These are phyloP conservation scores for Laothoe populi DNA, from an alignment of 2,888 invertebrate genomes.

Conservation along the genomic window DNA sequence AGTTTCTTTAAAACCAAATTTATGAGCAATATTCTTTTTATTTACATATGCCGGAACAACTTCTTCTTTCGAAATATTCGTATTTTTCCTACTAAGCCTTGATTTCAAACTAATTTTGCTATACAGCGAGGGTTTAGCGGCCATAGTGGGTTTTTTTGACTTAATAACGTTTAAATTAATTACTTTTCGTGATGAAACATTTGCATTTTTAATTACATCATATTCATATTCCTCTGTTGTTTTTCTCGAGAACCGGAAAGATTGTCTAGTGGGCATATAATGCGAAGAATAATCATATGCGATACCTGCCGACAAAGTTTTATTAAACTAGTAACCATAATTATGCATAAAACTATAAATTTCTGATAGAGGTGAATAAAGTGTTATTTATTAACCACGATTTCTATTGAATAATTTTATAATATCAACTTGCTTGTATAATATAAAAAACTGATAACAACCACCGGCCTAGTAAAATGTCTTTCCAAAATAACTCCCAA, in stretches of 20 bases:
- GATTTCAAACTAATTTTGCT: background rate
- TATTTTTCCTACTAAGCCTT: background rate
- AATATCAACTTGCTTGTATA: background rate
- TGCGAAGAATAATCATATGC: slow-evolving; percentile 27
- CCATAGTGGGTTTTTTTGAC: background rate
- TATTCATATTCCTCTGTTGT: slow-evolving; percentile 24
- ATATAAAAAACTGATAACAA: background rate
- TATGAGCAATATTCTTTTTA: slow-evolving; percentile 1
- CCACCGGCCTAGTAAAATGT: background rate
- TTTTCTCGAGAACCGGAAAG: slow-evolving; percentile 27
- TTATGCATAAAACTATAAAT: background rate
- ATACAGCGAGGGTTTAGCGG: background rate
- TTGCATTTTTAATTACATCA: background rate
- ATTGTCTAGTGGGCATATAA: slow-evolving; percentile 25
- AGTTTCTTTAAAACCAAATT: slow-evolving; percentile 4
- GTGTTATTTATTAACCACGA: background rate
- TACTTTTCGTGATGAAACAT: slow-evolving; percentile 1
- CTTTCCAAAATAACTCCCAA: background rate
- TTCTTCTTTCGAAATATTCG: background rate
- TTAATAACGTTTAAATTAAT: background rate
- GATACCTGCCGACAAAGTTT: slow-evolving; percentile 33
- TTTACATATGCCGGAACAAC: background rate
- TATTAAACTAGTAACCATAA: background rate
- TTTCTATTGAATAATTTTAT: background rate
- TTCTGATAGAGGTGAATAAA: background rate